phyloP scores from a whole-genome alignment of 2,888 invertebrate species.

The Plagodis pulveraria region DNA sequence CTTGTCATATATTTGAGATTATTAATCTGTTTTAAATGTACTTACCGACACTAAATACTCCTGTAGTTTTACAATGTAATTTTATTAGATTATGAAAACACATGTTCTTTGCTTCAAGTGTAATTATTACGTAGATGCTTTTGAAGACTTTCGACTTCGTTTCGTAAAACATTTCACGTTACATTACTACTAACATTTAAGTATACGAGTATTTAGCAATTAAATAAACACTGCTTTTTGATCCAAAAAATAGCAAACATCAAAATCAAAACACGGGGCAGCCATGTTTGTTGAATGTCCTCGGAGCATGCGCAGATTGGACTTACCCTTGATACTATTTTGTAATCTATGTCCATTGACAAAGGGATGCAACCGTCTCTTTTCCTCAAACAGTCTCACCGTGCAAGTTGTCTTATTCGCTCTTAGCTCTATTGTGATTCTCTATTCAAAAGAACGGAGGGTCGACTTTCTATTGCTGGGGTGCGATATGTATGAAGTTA shows the following conservation, averaged over 20 bases:
- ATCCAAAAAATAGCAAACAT: slow-evolving; percentile 48
- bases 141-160: no score
- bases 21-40: no score
- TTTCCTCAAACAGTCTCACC: slow-evolving; percentile 35
- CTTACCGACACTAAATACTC: no score
- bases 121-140: no score
- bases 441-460: slow-evolving; percentile 63
- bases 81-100: no score
- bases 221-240: slow-evolving; percentile 10
- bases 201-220: no score
- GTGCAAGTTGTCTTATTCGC: slow-evolving; percentile 45
- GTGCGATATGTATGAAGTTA: slow-evolving; percentile 60
- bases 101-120: no score
- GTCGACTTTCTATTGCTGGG: slow-evolving; percentile 62
- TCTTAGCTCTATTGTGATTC: slow-evolving; percentile 60
- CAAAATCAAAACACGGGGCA: slow-evolving; percentile 57
- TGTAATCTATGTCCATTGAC: slow-evolving; percentile 19
- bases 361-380: slow-evolving; percentile 60
- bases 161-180: no score
- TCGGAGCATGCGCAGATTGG: slow-evolving; percentile 64
- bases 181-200: no score
- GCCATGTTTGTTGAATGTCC: slow-evolving; percentile 75
- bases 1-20: no score
- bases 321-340: slow-evolving; percentile 46
- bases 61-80: no score